Evolutionary conservation across 1,140 invertebrate genomes (phyloP).

Genomic region (Aphidius ervi): DNA sequence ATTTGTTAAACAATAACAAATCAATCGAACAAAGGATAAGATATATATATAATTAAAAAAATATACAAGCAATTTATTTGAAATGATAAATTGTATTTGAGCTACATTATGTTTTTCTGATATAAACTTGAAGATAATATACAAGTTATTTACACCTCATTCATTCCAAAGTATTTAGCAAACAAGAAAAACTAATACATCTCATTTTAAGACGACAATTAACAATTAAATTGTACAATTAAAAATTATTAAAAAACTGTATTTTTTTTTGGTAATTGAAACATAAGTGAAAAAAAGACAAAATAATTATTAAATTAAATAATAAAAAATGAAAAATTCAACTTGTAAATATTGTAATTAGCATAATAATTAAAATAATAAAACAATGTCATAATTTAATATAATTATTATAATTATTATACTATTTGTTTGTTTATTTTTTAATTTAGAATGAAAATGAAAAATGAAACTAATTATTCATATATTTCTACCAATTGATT

Average conservation of each 20-base stretch:
- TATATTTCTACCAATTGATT: slow-evolving; percentile 11
- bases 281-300: no score
- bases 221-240: slow-evolving; percentile 4
- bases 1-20: no score
- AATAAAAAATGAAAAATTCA: neutral
- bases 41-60: no score
- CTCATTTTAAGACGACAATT: slow-evolving; percentile 5
- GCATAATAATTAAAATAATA: slow-evolving; percentile 1
- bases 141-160: slow-evolving; percentile 20
- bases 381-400: neutral
- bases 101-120: neutral
- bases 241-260: neutral
- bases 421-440: neutral
- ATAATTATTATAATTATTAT: neutral
- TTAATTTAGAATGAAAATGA: neutral
- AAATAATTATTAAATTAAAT: neutral
- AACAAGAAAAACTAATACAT: slow-evolving; percentile 2
- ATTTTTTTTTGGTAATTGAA: slow-evolving; percentile 1
- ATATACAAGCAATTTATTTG: no score
- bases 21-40: no score
- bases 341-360: slow-evolving; percentile 16
- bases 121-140: neutral
- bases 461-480: slow-evolving; percentile 4
- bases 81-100: neutral
- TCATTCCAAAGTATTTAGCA: slow-evolving; percentile 21